phyloP scores from a whole-genome alignment of 2,113 vertebrate genomes.

The Aspiorhynchus laticeps region DNA sequence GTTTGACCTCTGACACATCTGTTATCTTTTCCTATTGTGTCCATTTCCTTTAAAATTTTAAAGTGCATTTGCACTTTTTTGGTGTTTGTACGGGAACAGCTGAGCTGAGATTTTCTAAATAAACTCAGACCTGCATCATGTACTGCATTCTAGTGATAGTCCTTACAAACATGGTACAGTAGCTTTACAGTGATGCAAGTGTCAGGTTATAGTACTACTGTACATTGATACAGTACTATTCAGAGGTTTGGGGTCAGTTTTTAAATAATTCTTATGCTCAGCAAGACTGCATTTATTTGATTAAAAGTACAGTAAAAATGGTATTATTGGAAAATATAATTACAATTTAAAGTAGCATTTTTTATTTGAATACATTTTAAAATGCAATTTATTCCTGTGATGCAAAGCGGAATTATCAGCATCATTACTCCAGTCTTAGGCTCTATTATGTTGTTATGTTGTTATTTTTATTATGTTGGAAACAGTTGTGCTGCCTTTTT shows the following conservation, averaged over 20 bases:
- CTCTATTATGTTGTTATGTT: neutral
- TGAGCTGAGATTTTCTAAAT: neutral
- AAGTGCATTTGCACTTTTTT: slow-evolving; percentile 55
- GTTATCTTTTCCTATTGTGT: slow-evolving; percentile 58
- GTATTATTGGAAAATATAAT: neutral
- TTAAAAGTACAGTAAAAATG: neutral
- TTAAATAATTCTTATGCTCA: neutral
- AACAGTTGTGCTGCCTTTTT: neutral
- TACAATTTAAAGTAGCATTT: neutral
- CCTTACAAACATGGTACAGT: neutral
- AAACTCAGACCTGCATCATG: neutral
- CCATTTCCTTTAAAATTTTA: slow-evolving; percentile 63
- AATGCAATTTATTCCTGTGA: neutral
- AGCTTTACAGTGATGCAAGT: neutral
- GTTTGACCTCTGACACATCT: slow-evolving; percentile 60
- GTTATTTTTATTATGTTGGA: neutral
- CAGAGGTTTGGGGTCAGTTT: neutral
- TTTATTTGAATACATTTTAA: neutral
- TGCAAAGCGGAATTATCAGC: neutral
- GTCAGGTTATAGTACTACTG: neutral
- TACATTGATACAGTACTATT: neutral
- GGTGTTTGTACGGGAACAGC: neutral
- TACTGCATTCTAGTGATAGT: neutral
- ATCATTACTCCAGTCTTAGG: neutral
- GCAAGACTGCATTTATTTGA: neutral